These are phyloP conservation scores for Plotosus lineatus DNA, from an alignment of 2,113 vertebrate species.

Conservation along the genomic window DNA sequence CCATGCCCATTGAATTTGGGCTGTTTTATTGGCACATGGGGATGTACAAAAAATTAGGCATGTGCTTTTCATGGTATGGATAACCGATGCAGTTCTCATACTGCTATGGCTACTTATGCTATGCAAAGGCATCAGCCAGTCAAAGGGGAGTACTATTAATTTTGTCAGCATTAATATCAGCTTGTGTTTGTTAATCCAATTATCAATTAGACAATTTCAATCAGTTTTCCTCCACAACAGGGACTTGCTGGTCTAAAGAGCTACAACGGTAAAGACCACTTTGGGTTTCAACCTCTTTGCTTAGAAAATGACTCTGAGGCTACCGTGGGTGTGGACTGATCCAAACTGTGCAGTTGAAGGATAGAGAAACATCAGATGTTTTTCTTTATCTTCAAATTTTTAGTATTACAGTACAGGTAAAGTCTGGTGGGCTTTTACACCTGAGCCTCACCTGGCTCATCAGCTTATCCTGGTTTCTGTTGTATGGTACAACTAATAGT, in stretches of 20 bases:
- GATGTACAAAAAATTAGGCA: no score
- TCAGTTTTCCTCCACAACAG: not conserved
- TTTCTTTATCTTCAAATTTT: not conserved
- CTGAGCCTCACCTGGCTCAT: no score
- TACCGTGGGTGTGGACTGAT: not conserved
- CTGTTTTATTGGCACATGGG: no score
- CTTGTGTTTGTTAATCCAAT: not conserved
- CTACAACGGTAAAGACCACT: not conserved
- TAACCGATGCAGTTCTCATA: conserved; percentile 22
- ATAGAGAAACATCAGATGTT: not conserved
- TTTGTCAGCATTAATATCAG: not conserved
- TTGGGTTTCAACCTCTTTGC: not conserved
- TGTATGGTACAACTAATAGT: no score
- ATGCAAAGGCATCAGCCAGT: not conserved
- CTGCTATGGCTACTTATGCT: conserved; percentile 9
- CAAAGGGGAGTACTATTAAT: not conserved
- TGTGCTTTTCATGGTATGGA: no score
- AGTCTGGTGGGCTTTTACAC: no score
- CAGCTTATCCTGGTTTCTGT: no score
- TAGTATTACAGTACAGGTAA: no score
- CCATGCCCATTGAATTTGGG: no score
- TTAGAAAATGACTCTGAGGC: not conserved
- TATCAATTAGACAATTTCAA: not conserved
- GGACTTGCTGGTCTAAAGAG: not conserved
- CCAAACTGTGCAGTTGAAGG: not conserved